Base-by-base conservation (phyloP, 2,797 vertebrate species). In the Anguilla anguilla region DNA sequence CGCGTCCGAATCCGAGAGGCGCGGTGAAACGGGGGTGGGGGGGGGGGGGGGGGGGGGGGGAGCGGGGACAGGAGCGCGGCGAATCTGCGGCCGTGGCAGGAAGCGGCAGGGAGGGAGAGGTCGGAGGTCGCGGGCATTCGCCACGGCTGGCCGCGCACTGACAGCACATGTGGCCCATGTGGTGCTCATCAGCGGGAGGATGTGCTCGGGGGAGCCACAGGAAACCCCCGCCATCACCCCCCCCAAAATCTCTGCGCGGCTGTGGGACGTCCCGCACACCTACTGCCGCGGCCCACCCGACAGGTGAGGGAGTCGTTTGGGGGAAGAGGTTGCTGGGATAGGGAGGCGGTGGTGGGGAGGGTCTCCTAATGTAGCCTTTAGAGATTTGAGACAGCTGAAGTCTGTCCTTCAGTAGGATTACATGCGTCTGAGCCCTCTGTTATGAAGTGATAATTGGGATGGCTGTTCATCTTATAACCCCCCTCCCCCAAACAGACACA, bases 141-240 rank as follows among this genome's bases (percentile, higher is more conserved):
- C 92, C 92, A 88, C 87, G 88, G 90, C 84, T 93, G 90, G 92
- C 92, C 0, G 22, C 92, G 92, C 90, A 93, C 91, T 87, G 86
- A 51, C 92, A 88, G 88, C 93, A 94, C 93, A 94, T 94, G 93
- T 91, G 91, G 51, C 0, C 92, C 94, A 95, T 93, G 93, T 94
- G 93, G 95, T 93, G 93, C 89, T 95, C 93, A 94, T 94, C 93
- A 94, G 89, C 49, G 89, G 19, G 91, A 92, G 89, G 92, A 93
- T 93, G 93, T 93, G 93, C 92, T 92, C 92, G 92, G 91, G 93
- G 94, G 93, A 94, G 89, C 92, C 91, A 93, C 91, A 93, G 93
- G 93, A 94, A 94, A 93, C 59, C 0, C 35, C 91, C 91, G 91
- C 92, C 93, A 93, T 93, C 94, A 93, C 92, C 91, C 93, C 93